These are phyloP conservation scores for Lycophotia porphyrea DNA, from an alignment of 2,888 invertebrate genomes.

Conservation along the genomic window DNA sequence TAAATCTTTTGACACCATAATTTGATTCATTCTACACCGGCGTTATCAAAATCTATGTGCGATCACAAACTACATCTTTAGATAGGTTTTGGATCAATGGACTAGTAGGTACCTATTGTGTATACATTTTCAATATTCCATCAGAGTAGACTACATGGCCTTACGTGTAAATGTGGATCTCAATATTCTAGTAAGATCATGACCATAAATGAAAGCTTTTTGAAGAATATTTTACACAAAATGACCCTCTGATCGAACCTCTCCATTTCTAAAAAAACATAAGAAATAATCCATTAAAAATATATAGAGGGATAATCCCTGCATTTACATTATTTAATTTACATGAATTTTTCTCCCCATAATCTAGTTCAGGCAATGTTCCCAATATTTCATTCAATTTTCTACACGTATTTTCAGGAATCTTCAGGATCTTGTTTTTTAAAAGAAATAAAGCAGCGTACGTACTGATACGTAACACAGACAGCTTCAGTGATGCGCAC, in stretches of 20 bases:
- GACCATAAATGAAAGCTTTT: background rate
- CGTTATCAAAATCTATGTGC: too few species aligned
- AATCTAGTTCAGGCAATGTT: conserved; percentile 3
- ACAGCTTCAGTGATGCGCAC: conserved; percentile 26
- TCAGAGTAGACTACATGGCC: background rate
- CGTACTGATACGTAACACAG: conserved; percentile 21
- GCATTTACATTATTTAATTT: conserved; percentile 9
- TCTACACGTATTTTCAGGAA: conserved; percentile 1
- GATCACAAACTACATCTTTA: background rate
- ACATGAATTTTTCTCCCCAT: background rate
- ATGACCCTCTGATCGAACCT: background rate
- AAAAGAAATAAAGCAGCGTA: conserved; percentile 24
- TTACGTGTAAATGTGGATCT: too few species aligned
- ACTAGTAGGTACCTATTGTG: background rate
- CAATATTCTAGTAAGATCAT: background rate
- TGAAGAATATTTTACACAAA: background rate
- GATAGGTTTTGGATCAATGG: background rate
- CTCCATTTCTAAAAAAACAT: background rate
- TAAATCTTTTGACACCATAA: background rate
- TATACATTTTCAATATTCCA: background rate
- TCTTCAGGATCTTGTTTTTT: background rate
- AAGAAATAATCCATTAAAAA: background rate
- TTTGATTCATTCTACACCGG: background rate
- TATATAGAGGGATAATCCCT: background rate
- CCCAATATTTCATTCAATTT: background rate